phyloP scores from a whole-genome alignment of 1,140 invertebrate genomes.

The Drosophila elegans region DNA sequence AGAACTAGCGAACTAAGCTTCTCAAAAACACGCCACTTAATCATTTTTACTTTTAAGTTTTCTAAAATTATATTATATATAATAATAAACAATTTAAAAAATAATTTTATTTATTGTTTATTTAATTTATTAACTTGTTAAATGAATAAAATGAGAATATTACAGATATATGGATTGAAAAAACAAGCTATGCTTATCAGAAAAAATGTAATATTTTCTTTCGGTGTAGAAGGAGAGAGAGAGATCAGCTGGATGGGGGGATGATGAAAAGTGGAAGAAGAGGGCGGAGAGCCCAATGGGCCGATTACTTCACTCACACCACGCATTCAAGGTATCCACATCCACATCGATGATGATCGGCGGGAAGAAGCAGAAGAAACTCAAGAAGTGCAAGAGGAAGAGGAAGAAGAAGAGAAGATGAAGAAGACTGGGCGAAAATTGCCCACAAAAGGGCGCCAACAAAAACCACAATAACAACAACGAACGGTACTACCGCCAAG shows the following conservation, averaged over 20 bases:
- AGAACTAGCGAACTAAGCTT: no score
- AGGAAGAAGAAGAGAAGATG: constrained; percentile 21
- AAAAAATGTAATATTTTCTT: no score
- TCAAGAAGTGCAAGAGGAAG: constrained; percentile 31
- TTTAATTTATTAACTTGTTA: no score
- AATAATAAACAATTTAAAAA: background rate
- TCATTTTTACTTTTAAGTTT: no score
- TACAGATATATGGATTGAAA: no score
- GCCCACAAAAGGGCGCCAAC: constrained; percentile 73
- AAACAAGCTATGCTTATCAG: no score
- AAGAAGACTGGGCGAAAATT: constrained; percentile 59
- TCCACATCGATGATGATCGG: constrained; percentile 67
- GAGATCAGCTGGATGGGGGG: constrained; percentile 16
- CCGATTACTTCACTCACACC: constrained; percentile 77
- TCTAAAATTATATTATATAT: background rate
- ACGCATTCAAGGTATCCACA: constrained; percentile 32
- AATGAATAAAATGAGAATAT: no score
- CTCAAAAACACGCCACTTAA: no score
- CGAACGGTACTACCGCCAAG: constrained; percentile 50
- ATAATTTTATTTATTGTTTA: no score
- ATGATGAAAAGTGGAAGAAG: constrained; percentile 10
- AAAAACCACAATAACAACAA: constrained; percentile 36
- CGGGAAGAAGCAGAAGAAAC: constrained; percentile 37
- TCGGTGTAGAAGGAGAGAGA: constrained; percentile 6
- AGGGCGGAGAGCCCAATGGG: constrained; percentile 40